Conservation (phyloP, 1,140 invertebrate genomes). For the Coboldia fuscipes region DNA sequence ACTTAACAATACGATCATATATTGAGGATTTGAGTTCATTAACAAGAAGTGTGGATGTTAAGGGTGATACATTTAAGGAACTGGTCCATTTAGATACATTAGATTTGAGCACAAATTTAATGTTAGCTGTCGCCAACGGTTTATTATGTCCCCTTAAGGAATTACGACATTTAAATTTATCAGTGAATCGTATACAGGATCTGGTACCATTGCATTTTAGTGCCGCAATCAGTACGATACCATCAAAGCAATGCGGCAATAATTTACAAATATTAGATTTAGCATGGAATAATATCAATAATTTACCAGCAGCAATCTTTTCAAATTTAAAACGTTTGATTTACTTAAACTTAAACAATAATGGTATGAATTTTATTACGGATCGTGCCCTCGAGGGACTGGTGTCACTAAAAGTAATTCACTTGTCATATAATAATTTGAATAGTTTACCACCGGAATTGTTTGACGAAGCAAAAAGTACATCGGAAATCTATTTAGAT, state of each 20-base stretch:
- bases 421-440: conserved; percentile 62
- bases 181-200: conserved; percentile 57
- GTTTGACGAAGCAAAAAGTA: conserved; percentile 53
- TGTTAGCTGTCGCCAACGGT: conserved; percentile 62
- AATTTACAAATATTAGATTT: conserved; percentile 55
- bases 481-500: conserved; percentile 62
- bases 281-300: conserved; percentile 63
- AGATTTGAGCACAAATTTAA: conserved; percentile 73
- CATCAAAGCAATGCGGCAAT: conserved; percentile 35
- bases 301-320: conserved; percentile 50
- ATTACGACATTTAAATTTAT: conserved; percentile 57
- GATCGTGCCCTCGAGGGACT: conserved; percentile 66
- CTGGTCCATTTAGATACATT: conserved; percentile 49
- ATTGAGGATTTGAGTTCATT: conserved; percentile 82
- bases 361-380: conserved; percentile 51
- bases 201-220: conserved; percentile 54
- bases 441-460: conserved; percentile 61
- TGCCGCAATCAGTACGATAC: conserved; percentile 32
- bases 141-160: conserved; percentile 58
- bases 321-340: conserved; percentile 41
- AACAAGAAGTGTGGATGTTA: conserved; percentile 59
- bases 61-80: conserved; percentile 50
- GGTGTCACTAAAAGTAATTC: conserved; percentile 45
- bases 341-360: conserved; percentile 40
- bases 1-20: conserved; percentile 67